A percentile compares a stretch with the other conserved stretches of the same genome.
Conservation (phyloP, 2,113 vertebrate species). For the Barbus barbus region DNA sequence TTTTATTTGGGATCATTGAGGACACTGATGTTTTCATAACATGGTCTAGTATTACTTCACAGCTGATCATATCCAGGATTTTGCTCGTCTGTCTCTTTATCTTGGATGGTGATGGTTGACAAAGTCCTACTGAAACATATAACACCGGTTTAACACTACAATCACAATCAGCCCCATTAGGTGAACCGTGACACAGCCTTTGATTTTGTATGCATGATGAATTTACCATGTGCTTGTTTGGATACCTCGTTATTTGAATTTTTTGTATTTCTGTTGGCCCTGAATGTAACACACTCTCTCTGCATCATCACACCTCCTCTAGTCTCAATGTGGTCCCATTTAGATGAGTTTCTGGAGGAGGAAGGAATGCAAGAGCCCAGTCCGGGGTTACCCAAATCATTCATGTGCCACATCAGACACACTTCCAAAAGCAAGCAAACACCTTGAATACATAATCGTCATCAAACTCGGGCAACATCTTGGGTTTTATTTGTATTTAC, state of each 20-base stretch:
- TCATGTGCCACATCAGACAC: conserved; percentile 19
- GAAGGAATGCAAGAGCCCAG: not conserved
- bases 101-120: not conserved
- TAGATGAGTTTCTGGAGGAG: conserved; percentile 15
- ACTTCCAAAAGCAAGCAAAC: conserved; percentile 17
- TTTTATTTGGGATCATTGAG: not conserved
- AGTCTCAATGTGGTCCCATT: conserved; percentile 32
- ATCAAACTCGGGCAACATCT: conserved; percentile 9
- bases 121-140: not conserved
- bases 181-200: conserved; percentile 16
- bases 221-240: conserved; percentile 1
- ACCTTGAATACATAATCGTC: conserved; percentile 1
- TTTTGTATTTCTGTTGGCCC: conserved; percentile 30
- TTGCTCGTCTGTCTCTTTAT: not conserved
- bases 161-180: not conserved
- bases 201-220: conserved; percentile 5
- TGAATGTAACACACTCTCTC: conserved; percentile 52
- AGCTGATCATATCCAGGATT: conserved; percentile 9
- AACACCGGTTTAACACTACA: conserved; percentile 17
- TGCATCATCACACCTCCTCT: not conserved
- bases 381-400: not conserved
- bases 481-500: conserved; percentile 47
- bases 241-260: not conserved
- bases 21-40: not conserved
- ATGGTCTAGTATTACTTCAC: not conserved